Conservation (phyloP, 2,113 vertebrate species). For the Brachypteracias leptosomus region DNA sequence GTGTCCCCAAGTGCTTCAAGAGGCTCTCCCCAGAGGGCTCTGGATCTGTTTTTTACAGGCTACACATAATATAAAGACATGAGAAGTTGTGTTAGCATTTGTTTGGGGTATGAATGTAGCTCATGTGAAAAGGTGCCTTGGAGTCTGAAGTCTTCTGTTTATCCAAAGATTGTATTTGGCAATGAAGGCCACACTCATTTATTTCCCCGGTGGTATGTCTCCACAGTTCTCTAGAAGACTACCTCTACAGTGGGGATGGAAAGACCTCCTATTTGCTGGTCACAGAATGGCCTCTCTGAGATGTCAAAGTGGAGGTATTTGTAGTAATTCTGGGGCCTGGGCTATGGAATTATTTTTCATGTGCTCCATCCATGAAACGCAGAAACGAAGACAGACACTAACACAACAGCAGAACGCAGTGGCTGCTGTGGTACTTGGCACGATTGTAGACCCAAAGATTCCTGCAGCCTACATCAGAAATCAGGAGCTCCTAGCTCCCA, state of each 20-base stretch:
- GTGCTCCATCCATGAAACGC: neutral
- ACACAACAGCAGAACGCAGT: neutral
- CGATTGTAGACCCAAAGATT: accelerated
- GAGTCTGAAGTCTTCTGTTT: conserved; percentile 50
- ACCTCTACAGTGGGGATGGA: neutral
- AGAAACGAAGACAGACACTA: neutral
- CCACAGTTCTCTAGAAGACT: neutral
- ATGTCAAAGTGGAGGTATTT: neutral
- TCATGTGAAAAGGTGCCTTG: conserved; percentile 41
- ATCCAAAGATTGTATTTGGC: neutral
- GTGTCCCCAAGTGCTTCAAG: neutral
- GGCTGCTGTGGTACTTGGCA: neutral
- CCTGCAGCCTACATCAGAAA: neutral
- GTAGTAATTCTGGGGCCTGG: neutral
- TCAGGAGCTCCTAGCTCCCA: neutral
- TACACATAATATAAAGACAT: neutral
- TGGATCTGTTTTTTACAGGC: neutral
- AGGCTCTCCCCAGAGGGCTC: neutral
- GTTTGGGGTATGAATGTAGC: conserved; percentile 7
- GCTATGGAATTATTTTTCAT: neutral
- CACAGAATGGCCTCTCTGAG: neutral
- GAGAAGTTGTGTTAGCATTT: conserved; percentile 19
- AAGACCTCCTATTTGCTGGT: neutral
- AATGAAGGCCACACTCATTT: neutral
- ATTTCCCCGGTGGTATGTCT: neutral